Evolutionary conservation across 2,888 invertebrate species (phyloP).

Genomic region (Pachymerium ferrugineum): DNA sequence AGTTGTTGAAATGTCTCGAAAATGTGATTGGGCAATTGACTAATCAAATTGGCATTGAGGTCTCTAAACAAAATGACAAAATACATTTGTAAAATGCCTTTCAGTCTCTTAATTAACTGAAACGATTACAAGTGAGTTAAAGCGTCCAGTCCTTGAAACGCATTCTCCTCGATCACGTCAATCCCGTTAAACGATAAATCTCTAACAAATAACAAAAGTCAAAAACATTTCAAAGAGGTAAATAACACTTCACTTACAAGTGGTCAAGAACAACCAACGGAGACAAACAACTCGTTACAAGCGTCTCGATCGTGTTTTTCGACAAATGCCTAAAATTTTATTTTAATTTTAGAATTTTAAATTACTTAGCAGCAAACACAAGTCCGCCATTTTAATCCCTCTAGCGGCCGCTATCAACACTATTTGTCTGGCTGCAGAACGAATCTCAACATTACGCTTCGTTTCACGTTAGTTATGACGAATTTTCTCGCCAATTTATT

Average conservation of each 20-base stretch:
- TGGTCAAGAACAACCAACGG: background rate
- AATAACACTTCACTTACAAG: background rate
- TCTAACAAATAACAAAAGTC: background rate
- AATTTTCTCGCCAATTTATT: no score
- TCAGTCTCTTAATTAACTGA: background rate
- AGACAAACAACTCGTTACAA: background rate
- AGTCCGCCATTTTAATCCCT: no score
- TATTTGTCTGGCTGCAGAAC: no score
- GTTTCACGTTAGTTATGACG: no score
- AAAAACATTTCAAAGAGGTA: background rate
- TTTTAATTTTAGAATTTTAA: background rate
- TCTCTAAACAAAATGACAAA: background rate
- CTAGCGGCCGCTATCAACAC: no score
- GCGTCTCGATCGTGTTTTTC: conserved; percentile 10
- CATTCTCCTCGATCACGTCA: background rate
- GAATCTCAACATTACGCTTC: no score
- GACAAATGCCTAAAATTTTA: background rate
- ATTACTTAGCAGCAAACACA: no score
- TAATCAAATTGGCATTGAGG: background rate
- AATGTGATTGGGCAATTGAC: background rate
- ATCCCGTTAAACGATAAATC: conserved; percentile 16
- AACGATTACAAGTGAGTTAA: background rate
- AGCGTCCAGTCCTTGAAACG: background rate
- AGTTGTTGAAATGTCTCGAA: conserved; percentile 6
- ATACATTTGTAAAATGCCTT: background rate